Evolutionary conservation across 2,888 invertebrate genomes (phyloP).

Genomic region (Drosophila yooni): DNA sequence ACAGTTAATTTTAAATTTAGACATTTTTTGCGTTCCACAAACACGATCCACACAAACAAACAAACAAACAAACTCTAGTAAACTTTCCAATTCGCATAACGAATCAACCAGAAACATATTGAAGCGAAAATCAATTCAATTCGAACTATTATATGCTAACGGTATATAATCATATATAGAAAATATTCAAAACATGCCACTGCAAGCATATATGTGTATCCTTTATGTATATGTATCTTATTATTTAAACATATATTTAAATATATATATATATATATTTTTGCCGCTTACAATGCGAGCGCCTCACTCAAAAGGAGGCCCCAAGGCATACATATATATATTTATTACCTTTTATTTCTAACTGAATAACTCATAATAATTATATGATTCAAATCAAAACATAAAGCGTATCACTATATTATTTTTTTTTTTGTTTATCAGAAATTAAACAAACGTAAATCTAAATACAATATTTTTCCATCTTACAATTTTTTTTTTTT

Average conservation of each 20-base stretch:
- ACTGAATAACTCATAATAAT: conserved; percentile 23
- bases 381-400: conserved; percentile 25
- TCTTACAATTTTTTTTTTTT: conserved; percentile 16
- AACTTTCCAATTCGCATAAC: conserved; percentile 66
- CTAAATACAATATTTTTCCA: conserved; percentile 11
- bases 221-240: conserved; percentile 26
- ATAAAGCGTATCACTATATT: conserved; percentile 3
- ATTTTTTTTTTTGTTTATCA: conserved; percentile 2
- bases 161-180: conserved; percentile 47
- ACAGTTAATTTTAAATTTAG: conserved; percentile 55
- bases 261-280: background rate
- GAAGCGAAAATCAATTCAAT: conserved; percentile 51
- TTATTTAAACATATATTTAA: conserved; percentile 8
- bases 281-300: background rate
- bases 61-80: conserved; percentile 38
- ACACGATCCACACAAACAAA: conserved; percentile 32
- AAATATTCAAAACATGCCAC: conserved; percentile 55
- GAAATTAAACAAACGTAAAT: conserved; percentile 3
- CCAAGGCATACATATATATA: conserved; percentile 18
- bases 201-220: conserved; percentile 50
- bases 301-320: background rate
- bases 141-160: conserved; percentile 49
- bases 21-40: conserved; percentile 61
- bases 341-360: conserved; percentile 17
- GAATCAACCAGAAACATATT: conserved; percentile 43